Conservation (phyloP, 2,888 invertebrate genomes). For the Athetis lepigone region DNA sequence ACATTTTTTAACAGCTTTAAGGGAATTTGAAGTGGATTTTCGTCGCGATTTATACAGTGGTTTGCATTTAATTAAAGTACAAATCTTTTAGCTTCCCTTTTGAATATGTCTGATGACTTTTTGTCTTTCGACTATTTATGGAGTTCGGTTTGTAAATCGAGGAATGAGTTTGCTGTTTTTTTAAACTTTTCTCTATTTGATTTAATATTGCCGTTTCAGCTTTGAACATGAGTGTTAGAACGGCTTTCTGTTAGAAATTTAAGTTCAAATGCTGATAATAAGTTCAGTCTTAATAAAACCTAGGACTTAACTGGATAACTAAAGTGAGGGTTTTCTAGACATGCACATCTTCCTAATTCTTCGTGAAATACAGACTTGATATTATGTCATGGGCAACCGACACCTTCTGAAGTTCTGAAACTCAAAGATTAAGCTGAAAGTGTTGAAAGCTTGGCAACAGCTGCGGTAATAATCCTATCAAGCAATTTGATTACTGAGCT, state of each 20-base stretch:
- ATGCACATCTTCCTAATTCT: not conserved
- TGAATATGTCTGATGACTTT: constrained; percentile 39
- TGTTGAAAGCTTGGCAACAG: constrained; percentile 4
- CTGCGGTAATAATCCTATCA: constrained; percentile 29
- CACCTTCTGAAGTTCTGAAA: not conserved
- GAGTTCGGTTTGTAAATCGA: constrained; percentile 3
- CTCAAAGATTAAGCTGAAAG: not conserved
- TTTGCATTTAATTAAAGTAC: constrained; percentile 57
- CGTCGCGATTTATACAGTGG: constrained; percentile 58
- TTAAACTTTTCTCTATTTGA: not conserved
- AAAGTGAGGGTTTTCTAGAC: no score
- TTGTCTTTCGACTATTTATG: constrained; percentile 33
- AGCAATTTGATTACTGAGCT: constrained; percentile 37
- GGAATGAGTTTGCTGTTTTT: not conserved
- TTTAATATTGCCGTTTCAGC: no score
- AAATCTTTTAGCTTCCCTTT: constrained; percentile 50
- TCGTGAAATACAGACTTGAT: not conserved
- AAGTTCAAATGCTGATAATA: no score
- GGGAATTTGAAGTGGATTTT: constrained; percentile 65
- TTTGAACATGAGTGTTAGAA: no score
- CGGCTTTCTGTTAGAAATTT: no score
- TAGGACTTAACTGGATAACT: no score
- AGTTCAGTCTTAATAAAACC: no score
- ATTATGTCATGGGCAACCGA: not conserved
- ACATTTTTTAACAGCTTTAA: constrained; percentile 68